These are phyloP conservation scores for Microhierax caerulescens DNA, from an alignment of 2,797 vertebrate genomes.

Conservation along the genomic window DNA sequence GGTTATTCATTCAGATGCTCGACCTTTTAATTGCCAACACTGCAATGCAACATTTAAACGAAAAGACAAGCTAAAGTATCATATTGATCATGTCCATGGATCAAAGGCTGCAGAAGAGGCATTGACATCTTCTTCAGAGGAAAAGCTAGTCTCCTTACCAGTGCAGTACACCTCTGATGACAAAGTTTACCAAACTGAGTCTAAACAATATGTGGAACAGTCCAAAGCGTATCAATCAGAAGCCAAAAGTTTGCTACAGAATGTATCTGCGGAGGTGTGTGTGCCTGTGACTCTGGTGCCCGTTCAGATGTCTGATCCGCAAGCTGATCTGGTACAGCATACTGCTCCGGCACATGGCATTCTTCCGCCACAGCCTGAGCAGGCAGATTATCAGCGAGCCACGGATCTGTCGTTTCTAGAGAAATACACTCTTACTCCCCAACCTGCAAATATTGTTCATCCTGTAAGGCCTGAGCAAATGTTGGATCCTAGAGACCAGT, in stretches of 20 bases:
- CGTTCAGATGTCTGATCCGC: constrained; percentile 77
- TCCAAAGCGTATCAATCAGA: constrained; percentile 72
- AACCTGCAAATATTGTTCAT: constrained; percentile 90
- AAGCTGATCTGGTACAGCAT: constrained; percentile 65
- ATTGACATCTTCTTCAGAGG: constrained; percentile 66
- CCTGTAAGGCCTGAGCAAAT: constrained; percentile 91
- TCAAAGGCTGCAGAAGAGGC: constrained; percentile 79
- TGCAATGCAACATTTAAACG: constrained; percentile 96
- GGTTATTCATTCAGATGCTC: constrained; percentile 96
- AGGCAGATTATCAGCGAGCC: constrained; percentile 83
- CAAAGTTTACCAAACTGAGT: constrained; percentile 72
- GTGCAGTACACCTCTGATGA: constrained; percentile 75
- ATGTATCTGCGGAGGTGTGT: constrained; percentile 71
- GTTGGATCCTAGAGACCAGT: constrained; percentile 91
- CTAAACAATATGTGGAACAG: constrained; percentile 74
- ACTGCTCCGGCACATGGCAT: constrained; percentile 63
- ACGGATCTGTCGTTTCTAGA: constrained; percentile 92
- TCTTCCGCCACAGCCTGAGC: constrained; percentile 74
- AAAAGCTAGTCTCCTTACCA: constrained; percentile 74
- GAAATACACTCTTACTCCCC: constrained; percentile 96
- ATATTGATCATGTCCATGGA: constrained; percentile 94
- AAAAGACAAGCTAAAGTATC: constrained; percentile 98
- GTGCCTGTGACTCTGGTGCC: constrained; percentile 77
- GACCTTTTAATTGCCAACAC: constrained; percentile 94
- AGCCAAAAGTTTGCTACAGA: constrained; percentile 72